Conservation (phyloP, 2,797 vertebrate genomes). For the Galago senegalensis region DNA sequence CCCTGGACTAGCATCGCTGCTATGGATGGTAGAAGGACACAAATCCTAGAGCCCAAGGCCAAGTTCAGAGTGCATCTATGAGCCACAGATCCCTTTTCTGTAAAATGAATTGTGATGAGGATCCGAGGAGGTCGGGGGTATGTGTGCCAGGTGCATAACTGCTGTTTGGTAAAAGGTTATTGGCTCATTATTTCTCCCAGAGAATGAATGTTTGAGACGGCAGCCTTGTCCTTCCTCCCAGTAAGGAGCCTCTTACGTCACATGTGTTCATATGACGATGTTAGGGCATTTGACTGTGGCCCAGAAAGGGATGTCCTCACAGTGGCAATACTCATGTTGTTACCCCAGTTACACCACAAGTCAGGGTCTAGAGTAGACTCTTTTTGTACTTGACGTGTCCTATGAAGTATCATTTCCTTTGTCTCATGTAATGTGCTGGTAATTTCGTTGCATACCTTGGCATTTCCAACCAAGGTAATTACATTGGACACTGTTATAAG, state of each 20-base stretch:
- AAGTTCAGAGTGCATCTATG: background rate
- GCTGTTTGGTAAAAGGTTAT: background rate
- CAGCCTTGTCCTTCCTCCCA: background rate
- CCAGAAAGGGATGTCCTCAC: background rate
- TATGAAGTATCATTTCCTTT: constrained; percentile 34
- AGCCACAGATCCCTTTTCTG: background rate
- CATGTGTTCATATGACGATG: background rate
- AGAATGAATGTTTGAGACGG: background rate
- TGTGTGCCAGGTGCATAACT: background rate
- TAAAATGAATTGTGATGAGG: background rate
- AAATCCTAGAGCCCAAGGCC: background rate
- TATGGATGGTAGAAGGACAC: background rate
- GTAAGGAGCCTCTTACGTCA: background rate
- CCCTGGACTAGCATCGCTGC: background rate
- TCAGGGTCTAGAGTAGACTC: background rate
- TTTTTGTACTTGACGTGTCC: background rate
- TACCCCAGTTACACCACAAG: background rate
- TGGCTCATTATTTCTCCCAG: background rate
- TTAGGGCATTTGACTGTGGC: background rate
- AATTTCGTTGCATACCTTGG: constrained; percentile 76
- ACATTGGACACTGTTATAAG: constrained; percentile 71
- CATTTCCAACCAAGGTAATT: constrained; percentile 80
- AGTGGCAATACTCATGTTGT: background rate
- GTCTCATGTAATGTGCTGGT: constrained; percentile 70
- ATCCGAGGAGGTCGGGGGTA: background rate